phyloP scores from a whole-genome alignment of 2,797 vertebrate genomes.

The Ibycter americanus region DNA sequence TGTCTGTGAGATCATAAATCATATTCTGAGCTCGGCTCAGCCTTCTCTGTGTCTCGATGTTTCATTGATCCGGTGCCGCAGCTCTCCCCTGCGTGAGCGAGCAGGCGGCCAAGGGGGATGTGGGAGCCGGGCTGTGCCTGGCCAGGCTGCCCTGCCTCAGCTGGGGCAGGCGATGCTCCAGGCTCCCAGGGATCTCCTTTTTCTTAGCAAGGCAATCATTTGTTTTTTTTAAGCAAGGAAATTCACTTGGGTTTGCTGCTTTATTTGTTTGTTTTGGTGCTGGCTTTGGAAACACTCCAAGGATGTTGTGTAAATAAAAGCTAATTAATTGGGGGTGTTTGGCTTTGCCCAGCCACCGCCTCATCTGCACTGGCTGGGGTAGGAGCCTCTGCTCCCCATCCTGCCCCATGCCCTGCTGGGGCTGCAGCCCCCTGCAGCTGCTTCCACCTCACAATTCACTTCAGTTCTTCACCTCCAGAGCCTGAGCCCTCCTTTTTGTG shows the following conservation, averaged over 20 bases:
- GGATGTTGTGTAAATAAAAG: not conserved
- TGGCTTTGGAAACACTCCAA: not conserved
- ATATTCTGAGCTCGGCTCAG: not conserved
- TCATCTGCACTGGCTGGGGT: not conserved
- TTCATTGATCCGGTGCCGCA: not conserved
- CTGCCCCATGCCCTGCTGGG: not conserved
- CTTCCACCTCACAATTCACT: fast-evolving
- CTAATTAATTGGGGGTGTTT: not conserved
- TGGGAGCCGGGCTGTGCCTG: fast-evolving
- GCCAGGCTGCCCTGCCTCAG: fast-evolving
- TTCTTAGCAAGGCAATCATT: not conserved
- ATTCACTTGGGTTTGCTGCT: not conserved
- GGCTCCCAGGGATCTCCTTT: not conserved
- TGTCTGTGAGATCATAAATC: constrained; percentile 2
- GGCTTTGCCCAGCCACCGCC: not conserved
- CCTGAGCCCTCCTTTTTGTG: not conserved
- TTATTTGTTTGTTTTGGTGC: not conserved
- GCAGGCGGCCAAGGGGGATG: not conserved
- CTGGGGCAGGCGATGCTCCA: not conserved
- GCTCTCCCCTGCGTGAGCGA: not conserved
- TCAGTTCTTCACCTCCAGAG: fast-evolving
- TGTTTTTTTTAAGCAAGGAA: not conserved
- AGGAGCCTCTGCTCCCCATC: not conserved
- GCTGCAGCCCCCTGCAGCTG: not conserved
- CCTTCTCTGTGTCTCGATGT: not conserved